Base-by-base conservation (phyloP, 2,113 vertebrate genomes). In the Helogale parvula region DNA sequence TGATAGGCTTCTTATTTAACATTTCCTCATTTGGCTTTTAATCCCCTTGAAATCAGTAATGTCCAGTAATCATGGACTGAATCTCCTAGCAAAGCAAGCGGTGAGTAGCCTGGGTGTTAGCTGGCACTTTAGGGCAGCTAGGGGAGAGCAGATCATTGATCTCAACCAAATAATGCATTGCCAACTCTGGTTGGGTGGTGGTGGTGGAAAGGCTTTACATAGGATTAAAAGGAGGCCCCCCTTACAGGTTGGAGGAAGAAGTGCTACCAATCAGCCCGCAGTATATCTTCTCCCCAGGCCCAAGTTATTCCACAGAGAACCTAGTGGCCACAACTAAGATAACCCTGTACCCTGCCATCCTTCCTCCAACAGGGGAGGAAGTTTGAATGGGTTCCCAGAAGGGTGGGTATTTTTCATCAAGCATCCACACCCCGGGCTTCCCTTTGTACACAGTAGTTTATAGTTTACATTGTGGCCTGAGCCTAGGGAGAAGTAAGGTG, bases 1-100 rank as follows among this genome's bases (percentile, higher is more conserved):
- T 91, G 95, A 93, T 82, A 35, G 85, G 66, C 74, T 86, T 86
- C 85, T 85, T 89, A 52, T 29, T 72, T 94, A 88, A 79, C 52
- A 93, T 92, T 90, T 97, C 65, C 31, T 93, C 47, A 79, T 23
- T 65, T 95, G 52, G 47, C 41, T 97, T 96, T 97, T 93, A 96
- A 90, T 72, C 12, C 31, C 2, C 10, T 83, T 66, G 60, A 96
- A 81, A 80, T 85, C 33, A 86, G 57, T 90, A 76, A 91, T 66
- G 92, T 71, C 33, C 14, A 97, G 33, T 72, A 83, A 23, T 82
- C 27, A 57, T 5, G 57, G 71, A 88, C 21, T 84, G 57, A 57
- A 57, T 79, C 31, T 96, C 81, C 47, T 94, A 65, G 23, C 10
- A 9, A 82, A 84, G 33, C 35, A 95, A 89, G 5, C 71, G 2